phyloP scores from a whole-genome alignment of 2,113 vertebrate genomes.

The Callionymus lyra region DNA sequence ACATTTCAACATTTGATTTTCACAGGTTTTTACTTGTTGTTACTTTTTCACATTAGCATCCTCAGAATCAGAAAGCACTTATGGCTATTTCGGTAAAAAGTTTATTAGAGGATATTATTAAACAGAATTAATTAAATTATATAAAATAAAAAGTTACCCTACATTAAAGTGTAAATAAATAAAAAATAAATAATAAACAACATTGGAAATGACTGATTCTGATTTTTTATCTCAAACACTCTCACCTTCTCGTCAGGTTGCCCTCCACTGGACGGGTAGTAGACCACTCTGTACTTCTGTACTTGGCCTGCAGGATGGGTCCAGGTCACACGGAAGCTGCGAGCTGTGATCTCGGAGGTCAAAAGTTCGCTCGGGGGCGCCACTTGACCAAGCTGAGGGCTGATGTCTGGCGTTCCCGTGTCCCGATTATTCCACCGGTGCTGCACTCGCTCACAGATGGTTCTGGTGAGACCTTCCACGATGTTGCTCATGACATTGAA shows the following conservation, averaged over 20 bases:
- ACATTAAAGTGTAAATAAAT: no score
- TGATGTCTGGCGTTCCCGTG: not conserved
- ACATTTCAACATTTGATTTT: no score
- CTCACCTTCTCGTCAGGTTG: conserved; percentile 84
- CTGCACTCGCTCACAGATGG: conserved; percentile 82
- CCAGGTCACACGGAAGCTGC: conserved; percentile 87
- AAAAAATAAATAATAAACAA: no score
- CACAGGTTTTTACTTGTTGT: no score
- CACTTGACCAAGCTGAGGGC: conserved; percentile 31
- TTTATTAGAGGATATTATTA: no score
- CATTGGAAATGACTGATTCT: not conserved
- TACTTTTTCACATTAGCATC: no score
- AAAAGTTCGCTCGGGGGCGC: conserved; percentile 76
- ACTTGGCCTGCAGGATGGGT: conserved; percentile 78
- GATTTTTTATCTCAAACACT: not conserved
- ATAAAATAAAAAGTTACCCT: no score
- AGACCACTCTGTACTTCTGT: conserved; percentile 92
- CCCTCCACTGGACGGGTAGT: conserved; percentile 82
- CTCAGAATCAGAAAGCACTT: no score
- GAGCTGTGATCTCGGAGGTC: conserved; percentile 83
- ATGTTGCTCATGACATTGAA: conserved; percentile 92
- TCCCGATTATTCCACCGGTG: conserved; percentile 47
- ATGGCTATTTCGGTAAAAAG: no score
- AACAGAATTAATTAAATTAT: no score
- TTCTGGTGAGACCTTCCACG: conserved; percentile 82